A percentile compares a stretch with the other conserved stretches of the same genome.
phyloP scores from a whole-genome alignment of 2,888 invertebrate species.

The Hirudinaria manillensis region DNA sequence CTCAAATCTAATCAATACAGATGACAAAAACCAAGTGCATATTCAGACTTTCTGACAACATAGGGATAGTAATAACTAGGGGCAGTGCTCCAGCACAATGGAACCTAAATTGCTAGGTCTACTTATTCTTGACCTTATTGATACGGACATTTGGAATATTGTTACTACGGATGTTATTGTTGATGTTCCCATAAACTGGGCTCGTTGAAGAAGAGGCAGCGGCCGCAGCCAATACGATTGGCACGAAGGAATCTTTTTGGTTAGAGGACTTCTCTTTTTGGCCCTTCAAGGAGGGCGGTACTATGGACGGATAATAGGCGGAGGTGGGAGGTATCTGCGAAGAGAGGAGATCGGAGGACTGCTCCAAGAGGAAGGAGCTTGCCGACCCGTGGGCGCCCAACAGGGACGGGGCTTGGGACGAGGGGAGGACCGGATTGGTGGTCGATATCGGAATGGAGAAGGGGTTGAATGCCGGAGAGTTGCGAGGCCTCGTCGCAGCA shows the following conservation, averaged over 20 bases:
- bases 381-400: not conserved
- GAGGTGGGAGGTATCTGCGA: not conserved
- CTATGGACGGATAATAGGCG: not conserved
- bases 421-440: not conserved
- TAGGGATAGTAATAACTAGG: too few relatives aligned
- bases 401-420: not conserved
- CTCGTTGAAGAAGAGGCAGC: not conserved
- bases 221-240: conserved; percentile 21
- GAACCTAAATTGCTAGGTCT: too few relatives aligned
- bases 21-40: too few relatives aligned
- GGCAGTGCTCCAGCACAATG: too few relatives aligned
- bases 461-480: conserved; percentile 47
- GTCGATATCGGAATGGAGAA: conserved; percentile 47
- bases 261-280: not conserved
- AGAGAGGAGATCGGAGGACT: not conserved
- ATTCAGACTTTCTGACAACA: too few relatives aligned
- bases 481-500: conserved; percentile 39
- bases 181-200: not conserved
- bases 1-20: too few relatives aligned
- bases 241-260: conserved; percentile 18
- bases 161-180: not conserved
- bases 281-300: not conserved
- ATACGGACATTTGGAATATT: not conserved
- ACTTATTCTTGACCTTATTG: not conserved
- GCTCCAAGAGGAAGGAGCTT: not conserved